A percentile compares a stretch with the other conserved stretches of the same genome.
phyloP scores from a whole-genome alignment of 2,888 invertebrate species.

The Drosophila helvetica region DNA sequence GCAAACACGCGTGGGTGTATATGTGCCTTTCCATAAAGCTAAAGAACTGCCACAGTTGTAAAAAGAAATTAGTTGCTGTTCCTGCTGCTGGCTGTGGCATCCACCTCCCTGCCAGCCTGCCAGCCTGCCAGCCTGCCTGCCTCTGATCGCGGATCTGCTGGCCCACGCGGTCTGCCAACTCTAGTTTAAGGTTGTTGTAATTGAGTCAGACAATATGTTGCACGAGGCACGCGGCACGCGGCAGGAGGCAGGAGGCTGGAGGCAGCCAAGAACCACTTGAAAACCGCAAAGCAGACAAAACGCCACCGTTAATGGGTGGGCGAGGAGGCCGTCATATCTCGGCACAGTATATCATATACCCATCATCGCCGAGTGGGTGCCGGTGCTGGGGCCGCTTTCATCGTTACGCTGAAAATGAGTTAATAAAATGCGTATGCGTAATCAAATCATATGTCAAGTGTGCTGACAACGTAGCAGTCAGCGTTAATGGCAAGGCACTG shows the following conservation, averaged over 20 bases:
- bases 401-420: slow-evolving; percentile 72
- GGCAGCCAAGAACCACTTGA: slow-evolving; percentile 36
- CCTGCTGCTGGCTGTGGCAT: slow-evolving; percentile 20
- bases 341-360: slow-evolving; percentile 63
- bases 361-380: slow-evolving; percentile 50
- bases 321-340: neutral
- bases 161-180: neutral
- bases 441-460: slow-evolving; percentile 80
- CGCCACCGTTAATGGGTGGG: slow-evolving; percentile 69
- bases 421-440: slow-evolving; percentile 79
- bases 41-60: slow-evolving; percentile 74
- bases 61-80: slow-evolving; percentile 74
- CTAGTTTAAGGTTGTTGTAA: slow-evolving; percentile 42
- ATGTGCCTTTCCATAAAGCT: slow-evolving; percentile 60
- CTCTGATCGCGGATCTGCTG: neutral
- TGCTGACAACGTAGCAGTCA: slow-evolving; percentile 79
- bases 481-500: slow-evolving; percentile 66
- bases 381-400: slow-evolving; percentile 28
- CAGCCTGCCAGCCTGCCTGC: neutral
- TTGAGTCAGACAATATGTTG: slow-evolving; percentile 48
- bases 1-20: slow-evolving; percentile 32
- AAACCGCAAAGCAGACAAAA: slow-evolving; percentile 47
- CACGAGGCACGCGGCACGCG: neutral
- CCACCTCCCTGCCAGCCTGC: neutral
- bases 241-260: neutral